Base-by-base conservation (phyloP, 2,888 invertebrate genomes). In the Pyrocoelia pectoralis region DNA sequence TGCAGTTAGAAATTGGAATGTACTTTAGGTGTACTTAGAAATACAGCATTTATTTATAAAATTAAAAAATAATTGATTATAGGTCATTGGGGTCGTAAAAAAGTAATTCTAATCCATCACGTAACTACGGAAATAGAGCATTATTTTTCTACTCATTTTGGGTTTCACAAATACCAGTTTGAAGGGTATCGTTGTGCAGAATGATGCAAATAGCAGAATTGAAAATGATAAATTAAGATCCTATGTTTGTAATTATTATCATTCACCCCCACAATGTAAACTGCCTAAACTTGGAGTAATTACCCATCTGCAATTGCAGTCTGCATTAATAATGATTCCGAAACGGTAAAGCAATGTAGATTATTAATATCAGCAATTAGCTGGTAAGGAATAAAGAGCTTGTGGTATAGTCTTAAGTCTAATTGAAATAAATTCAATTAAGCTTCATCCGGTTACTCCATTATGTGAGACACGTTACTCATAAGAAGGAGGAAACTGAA, bases 351-450 rank as follows among this genome's bases (percentile, higher is more conserved):
- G 24, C 24, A 6, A 24, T 14, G 40, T 43, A 2, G 10, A 17
- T 50, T 50, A 50, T 50, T 49, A 57, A 51, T 46, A 52, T 53
- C 28, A 52, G 61, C 50, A 61, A 56, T 61, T 61, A 56, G 55
- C 55, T 28, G 24, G 43, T 41, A 51, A 43, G 6, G 61, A 50
- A 56, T 61, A 57, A 52, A 38, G 53, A 29, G 51, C 58, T 50
- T 56, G 17, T 50, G 38, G 28, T 61, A 18, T 48, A 51, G 58
- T 64, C 63, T 54, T 41, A 50, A 58, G 66, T 61, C 70, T 72
- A 70, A 70, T 71, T 61, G 68, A 65, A 68, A 71, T 71, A 72
- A 73, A 74, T 73, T 69, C 72, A 73, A 73, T 74, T 73, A 72
- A 68, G 68, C 67, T 65, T 71, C 70, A 73, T 71, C 71, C 70